Conservation (phyloP, 2,888 invertebrate genomes). For the Nephrocerus scutellatus region DNA sequence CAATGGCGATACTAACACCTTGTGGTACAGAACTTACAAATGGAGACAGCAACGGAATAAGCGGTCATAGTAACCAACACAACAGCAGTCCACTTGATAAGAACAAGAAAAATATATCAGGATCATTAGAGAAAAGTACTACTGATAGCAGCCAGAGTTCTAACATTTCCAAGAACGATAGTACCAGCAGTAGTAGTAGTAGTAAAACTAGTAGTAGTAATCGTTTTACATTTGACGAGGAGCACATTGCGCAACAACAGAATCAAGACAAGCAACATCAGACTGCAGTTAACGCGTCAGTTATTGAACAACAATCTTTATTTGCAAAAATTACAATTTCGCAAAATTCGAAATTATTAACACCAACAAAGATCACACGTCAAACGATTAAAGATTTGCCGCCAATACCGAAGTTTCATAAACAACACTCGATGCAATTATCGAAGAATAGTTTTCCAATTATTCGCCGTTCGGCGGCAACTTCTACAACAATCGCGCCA, state of each 20-base stretch:
- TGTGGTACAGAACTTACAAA: constrained; percentile 28
- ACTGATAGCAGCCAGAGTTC: no score
- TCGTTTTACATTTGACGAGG: constrained; percentile 38
- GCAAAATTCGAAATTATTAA: background rate
- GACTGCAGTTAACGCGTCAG: constrained; percentile 41
- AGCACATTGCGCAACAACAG: constrained; percentile 31
- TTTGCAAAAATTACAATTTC: constrained; percentile 19
- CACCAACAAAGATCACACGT: constrained; percentile 53
- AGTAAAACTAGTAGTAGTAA: no score
- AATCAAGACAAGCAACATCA: constrained; percentile 10
- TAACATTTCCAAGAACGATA: no score
- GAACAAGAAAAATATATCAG: constrained; percentile 8
- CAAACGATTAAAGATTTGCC: constrained; percentile 58
- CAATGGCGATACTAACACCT: constrained; percentile 43
- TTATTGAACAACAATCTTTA: constrained; percentile 29
- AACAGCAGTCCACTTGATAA: constrained; percentile 25
- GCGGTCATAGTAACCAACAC: constrained; percentile 18
- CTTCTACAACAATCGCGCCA: constrained; percentile 41
- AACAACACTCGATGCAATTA: constrained; percentile 42
- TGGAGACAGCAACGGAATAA: constrained; percentile 23
- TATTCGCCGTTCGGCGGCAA: constrained; percentile 58
- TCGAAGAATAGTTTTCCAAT: constrained; percentile 56
- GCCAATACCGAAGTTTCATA: constrained; percentile 55
- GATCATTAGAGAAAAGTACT: constrained; percentile 3
- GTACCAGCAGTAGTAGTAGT: no score